Base-by-base conservation (phyloP, 2,888 invertebrate genomes). In the Helobdella robusta region DNA sequence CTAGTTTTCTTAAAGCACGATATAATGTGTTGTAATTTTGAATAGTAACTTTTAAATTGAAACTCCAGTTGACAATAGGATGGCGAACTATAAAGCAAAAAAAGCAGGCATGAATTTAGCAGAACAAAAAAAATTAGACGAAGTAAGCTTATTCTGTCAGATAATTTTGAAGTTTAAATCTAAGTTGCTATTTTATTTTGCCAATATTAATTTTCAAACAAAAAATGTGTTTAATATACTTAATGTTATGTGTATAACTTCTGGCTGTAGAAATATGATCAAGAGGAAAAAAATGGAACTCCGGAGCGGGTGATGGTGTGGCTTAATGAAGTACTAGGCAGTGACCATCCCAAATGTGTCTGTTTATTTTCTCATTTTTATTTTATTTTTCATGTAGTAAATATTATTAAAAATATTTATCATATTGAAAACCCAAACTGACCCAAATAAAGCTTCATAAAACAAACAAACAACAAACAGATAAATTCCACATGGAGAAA, bases 261-360 rank as follows among this genome's bases (percentile, higher is more conserved):
- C n/a, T n/a, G n/a, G n/a, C n/a, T 32, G 1, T 28, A 78, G 77
- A 74, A 73, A 56, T 78, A 78, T 68, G 76, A 77, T 64, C 68
- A 73, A 54, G 74, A 75, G 64, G 75, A 76, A 56, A 68, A 68
- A 40, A 71, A 73, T 0, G 78, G 78, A 11, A 75, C 75, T 4
- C 76, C 75, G 4, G 64, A 68, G 18, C 68, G 72, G 35, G 66
- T 76, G 8, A 65, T 71, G 32, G 67, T 68, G 4, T 78, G 78
- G 78, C 62, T 77, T 1, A 75, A 74, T 62, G 72, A 67, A 0
- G 59, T 73, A 0, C 32, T 74, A 1, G 67, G 67, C 11, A 73
- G 72, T 0, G 73, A 73, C 44, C 73, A 74, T 59, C 68, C 69
- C 11, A 46, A 68, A 23, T 73, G 73, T 67, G 75, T 75, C 71